Evolutionary conservation across 2,888 invertebrate species (phyloP).

Genomic region (Acrobeloides nanus): DNA sequence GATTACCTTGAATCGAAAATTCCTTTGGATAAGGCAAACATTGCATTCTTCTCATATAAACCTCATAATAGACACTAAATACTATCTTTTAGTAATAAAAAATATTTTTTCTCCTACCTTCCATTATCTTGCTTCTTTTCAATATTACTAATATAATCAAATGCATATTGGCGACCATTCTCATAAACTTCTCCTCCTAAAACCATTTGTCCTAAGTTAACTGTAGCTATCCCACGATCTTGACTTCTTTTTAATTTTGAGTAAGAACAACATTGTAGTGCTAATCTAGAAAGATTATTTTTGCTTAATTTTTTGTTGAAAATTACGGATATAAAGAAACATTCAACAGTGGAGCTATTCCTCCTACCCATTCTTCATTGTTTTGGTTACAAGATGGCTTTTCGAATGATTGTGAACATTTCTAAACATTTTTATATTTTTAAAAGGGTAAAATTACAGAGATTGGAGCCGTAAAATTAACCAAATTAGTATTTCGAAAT

Average conservation of each 20-base stretch:
- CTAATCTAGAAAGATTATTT: slow-evolving; percentile 26
- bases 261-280: slow-evolving; percentile 38
- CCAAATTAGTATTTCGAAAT: slow-evolving; percentile 14
- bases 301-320: not conserved
- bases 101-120: too few species aligned
- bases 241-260: slow-evolving; percentile 30
- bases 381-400: too few species aligned
- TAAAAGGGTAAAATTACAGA: too few species aligned
- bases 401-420: too few species aligned
- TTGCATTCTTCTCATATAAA: slow-evolving; percentile 41
- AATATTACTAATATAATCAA: slow-evolving; percentile 48
- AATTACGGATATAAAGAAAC: slow-evolving; percentile 26
- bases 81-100: too few species aligned
- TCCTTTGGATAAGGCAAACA: slow-evolving; percentile 35
- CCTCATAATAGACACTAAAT: slow-evolving; percentile 43
- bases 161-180: slow-evolving; percentile 37
- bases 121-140: slow-evolving; percentile 33
- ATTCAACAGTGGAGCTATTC: slow-evolving; percentile 44
- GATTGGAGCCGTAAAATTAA: slow-evolving; percentile 25
- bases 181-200: slow-evolving; percentile 27
- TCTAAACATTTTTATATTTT: too few species aligned
- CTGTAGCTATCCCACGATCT: slow-evolving; percentile 46
- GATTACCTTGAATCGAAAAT: too few species aligned
- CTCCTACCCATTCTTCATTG: slow-evolving; percentile 44
- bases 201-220: slow-evolving; percentile 36